Evolutionary conservation across 2,888 invertebrate genomes (phyloP), one percentile per base, ranked within the genome.

Genomic region (Chymomyza caudatula): DNA sequence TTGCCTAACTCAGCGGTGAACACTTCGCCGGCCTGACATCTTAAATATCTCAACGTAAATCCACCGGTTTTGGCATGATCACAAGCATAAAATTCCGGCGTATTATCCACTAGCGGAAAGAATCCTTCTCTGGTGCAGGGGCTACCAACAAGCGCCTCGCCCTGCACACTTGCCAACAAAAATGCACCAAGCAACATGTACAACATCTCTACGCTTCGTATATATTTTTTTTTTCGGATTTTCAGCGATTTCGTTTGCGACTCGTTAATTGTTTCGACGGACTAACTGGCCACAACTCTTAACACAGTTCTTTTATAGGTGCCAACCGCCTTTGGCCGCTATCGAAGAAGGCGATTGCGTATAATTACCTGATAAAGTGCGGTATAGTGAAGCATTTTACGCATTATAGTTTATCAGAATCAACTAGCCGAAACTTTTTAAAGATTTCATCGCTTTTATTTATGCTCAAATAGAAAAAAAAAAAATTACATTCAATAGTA

Each of bases 271-370:
- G 65, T 17, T 67, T 68, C 59, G 62, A 75, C 67, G 69, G 77
- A 87, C 80, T 88, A 81, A 87, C 74, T 78, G 63, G 67, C 6
- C 63, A 59, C 61, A 70, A 59, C 69, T 44, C 58, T 66, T 44
- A 42, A 5, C 2, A 25, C 23, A 64, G 59, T 69, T 69, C 79
- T 84, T 88, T 82, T 88, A 88, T 88, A 86, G 74, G 42, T 58
- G 37, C 15, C 44, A 62, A 51, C 5, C 13, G 58, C 58, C 65
- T 67, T 57, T 64, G 69, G 65, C 3, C 42, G 29, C 54, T 61
- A 22, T 67, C 66, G 56, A 19, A 5, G 1, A 60, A 5, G 49
- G 17, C 59, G 29, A 72, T 71, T 73, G 70, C 47, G 56, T 52
- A 52, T 61, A 70, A 76, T 78, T 71, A 71, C 68, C 74, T 79